Conservation (phyloP, 2,888 invertebrate species). For the Loripinus fragilis region DNA sequence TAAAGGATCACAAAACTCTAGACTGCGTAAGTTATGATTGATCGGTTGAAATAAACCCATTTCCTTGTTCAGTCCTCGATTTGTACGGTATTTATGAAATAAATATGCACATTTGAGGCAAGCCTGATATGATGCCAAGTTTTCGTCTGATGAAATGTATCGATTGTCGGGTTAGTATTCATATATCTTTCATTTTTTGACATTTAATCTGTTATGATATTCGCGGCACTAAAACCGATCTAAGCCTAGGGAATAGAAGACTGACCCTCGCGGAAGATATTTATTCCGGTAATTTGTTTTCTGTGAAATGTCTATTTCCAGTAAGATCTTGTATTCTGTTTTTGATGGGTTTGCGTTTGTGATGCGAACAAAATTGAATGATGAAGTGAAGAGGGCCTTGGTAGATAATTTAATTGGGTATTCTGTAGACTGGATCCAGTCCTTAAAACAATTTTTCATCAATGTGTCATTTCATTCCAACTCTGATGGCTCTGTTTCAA, state of each 20-base stretch:
- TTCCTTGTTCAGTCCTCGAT: too few relatives aligned
- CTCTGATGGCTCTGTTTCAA: too few relatives aligned
- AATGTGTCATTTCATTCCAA: too few relatives aligned
- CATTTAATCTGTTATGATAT: constrained; percentile 16
- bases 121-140: background rate
- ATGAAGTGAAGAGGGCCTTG: too few relatives aligned
- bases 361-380: too few relatives aligned
- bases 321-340: background rate
- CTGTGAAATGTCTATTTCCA: constrained; percentile 4
- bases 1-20: too few relatives aligned
- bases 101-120: background rate
- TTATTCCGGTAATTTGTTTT: constrained; percentile 11
- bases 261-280: background rate
- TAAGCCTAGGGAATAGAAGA: constrained; percentile 3
- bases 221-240: background rate
- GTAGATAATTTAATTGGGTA: too few relatives aligned
- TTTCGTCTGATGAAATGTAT: constrained; percentile 10
- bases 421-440: too few relatives aligned
- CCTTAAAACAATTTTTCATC: too few relatives aligned
- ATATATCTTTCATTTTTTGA: constrained; percentile 15
- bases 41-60: too few relatives aligned
- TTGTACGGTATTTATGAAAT: background rate
- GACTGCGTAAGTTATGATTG: too few relatives aligned
- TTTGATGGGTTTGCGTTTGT: too few relatives aligned
- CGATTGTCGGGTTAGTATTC: constrained; percentile 8